Conservation (phyloP, 30 jellyfish, hydroid and myxozoan species). For the Hydractinia symbiolongicarpus region DNA sequence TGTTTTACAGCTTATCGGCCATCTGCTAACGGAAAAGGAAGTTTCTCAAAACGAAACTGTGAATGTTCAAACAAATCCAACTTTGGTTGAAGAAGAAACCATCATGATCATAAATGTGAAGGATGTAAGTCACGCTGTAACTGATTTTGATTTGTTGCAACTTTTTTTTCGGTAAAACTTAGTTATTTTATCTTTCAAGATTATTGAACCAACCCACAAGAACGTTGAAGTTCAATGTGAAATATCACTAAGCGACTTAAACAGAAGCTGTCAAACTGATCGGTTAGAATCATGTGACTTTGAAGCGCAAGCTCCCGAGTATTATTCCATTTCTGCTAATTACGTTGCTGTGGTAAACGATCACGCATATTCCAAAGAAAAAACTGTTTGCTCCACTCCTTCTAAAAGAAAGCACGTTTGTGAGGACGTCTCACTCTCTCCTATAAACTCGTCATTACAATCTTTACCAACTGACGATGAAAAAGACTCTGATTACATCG, state of each 20-base stretch:
- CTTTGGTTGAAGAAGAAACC: no score
- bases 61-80: no score
- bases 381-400: neutral
- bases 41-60: neutral
- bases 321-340: neutral
- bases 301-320: neutral
- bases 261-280: neutral
- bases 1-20: neutral
- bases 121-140: no score
- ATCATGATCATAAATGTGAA: no score
- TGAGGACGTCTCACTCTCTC: neutral
- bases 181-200: neutral
- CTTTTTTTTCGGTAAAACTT: no score
- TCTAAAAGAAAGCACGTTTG: slow-evolving; percentile 1
- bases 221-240: neutral
- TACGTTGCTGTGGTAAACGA: neutral
- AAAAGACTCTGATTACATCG: neutral
- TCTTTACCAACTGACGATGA: neutral
- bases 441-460: neutral
- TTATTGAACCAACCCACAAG: slow-evolving; percentile 1
- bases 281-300: slow-evolving; percentile 1
- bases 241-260: neutral
- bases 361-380: neutral
- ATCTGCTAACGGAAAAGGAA: neutral
- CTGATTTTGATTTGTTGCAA: no score